These are phyloP conservation scores for Dissostichus mawsoni DNA, from an alignment of 2,113 vertebrate species.

Conservation along the genomic window DNA sequence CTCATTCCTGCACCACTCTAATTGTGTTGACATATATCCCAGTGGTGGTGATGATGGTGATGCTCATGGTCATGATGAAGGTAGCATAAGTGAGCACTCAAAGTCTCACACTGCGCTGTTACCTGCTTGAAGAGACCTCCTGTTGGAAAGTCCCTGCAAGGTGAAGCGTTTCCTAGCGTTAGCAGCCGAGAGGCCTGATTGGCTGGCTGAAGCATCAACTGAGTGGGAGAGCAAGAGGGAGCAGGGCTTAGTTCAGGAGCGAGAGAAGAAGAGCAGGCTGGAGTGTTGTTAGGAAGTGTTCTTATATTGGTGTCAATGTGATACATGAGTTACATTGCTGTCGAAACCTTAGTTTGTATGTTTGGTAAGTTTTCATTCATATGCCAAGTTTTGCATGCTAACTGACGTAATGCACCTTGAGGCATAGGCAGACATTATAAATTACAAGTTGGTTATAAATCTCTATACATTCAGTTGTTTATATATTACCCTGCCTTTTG, in stretches of 20 bases:
- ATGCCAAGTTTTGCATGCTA: background rate
- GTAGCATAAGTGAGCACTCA: background rate
- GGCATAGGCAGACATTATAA: too few species aligned
- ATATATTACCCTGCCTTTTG: too few species aligned
- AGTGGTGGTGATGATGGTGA: background rate
- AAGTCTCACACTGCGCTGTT: constrained; percentile 63
- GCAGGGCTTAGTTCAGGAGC: constrained; percentile 56
- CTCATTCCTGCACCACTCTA: too few species aligned
- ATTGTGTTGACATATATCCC: too few species aligned
- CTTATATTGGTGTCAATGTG: background rate
- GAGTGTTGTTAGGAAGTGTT: background rate
- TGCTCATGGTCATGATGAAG: background rate
- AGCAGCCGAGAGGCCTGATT: constrained; percentile 86
- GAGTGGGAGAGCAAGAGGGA: constrained; percentile 81
- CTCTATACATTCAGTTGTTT: too few species aligned
- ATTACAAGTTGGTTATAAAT: too few species aligned
- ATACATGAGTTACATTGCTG: background rate
- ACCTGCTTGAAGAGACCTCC: constrained; percentile 91
- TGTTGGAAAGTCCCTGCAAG: constrained; percentile 92
- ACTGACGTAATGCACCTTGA: too few species aligned
- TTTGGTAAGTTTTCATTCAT: background rate
- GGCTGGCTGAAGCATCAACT: constrained; percentile 88
- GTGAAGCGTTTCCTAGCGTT: constrained; percentile 93
- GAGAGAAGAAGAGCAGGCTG: constrained; percentile 54
- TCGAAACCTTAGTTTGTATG: background rate